Evolutionary conservation across 2,113 vertebrate genomes (phyloP), one percentile per base, ranked within the genome.

Genomic region (Pseudonaja textilis): DNA sequence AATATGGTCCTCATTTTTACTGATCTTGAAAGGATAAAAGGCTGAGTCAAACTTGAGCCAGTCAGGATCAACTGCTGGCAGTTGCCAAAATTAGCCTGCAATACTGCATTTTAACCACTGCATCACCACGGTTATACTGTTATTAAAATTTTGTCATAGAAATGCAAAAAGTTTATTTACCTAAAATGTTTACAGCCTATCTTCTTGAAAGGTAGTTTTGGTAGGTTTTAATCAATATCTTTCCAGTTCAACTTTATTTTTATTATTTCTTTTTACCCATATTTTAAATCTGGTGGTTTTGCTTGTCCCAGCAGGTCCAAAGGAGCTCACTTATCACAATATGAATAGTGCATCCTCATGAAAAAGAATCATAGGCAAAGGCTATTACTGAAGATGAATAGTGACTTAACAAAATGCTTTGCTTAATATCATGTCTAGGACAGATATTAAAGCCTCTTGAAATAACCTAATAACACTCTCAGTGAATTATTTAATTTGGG

Each of bases 401-500:
- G 56, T 45, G 88, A 81, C 25, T 94, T 61, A 61, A 18, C 22
- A 64, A 89, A 64, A 93, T 42, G 8, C 12, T 18, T 23, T 69
- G 88, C 81, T 25, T 81, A 88, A 47, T 93, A 1, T 6, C 39
- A 88, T 87, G 69, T 1, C 25, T 61, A 54, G 18, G 90, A 42
- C 55, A 89, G 90, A 85, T 26, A 88, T 20, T 89, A 18, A 90
- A 0, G 1, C 20, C 34, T 29, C 0, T 0, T 93, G 81, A 55
- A 91, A 94, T 64, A 93, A 91, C 1, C 0, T 26, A 87, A 26
- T 55, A 95, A 55, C 7, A 39, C 90, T n/a, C 34, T 89, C 85
- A 93, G 90, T 59, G 91, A 59, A 87, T 91, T 52, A 92, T 90
- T 93, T 93, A 6, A 69, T 86, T 89, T 16, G 4, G 69, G 89